Percentiles rank a stretch among this genome's conserved stretches.
These are phyloP conservation scores for Nymphalis c-album DNA, from an alignment of 2,888 invertebrate species.

Conservation along the genomic window DNA sequence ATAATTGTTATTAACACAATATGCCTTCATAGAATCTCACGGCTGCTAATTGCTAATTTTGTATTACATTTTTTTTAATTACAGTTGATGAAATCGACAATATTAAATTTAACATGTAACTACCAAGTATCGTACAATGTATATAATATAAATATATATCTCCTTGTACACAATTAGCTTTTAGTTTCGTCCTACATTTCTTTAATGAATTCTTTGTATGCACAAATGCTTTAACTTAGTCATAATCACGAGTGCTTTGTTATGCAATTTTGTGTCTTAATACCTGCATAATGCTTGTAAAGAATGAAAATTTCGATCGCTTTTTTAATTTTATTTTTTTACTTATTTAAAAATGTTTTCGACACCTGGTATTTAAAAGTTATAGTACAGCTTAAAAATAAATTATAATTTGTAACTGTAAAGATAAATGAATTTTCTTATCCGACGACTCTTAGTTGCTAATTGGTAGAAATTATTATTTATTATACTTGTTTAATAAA, in stretches of 20 bases:
- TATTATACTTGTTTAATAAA: constrained; percentile 52
- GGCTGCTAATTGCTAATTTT: neutral
- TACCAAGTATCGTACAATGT: too few species aligned
- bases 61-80: neutral
- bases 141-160: neutral
- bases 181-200: neutral
- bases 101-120: too few species aligned
- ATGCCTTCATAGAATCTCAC: too few species aligned
- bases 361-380: neutral
- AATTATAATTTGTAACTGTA: constrained; percentile 1
- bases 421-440: constrained; percentile 1
- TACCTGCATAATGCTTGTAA: neutral
- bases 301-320: neutral
- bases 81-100: too few species aligned
- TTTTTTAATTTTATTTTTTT: neutral
- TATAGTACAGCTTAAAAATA: too few species aligned
- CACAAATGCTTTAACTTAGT: neutral
- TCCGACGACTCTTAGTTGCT: constrained; percentile 11
- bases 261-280: neutral
- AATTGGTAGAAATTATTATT: constrained; percentile 35
- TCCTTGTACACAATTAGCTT: constrained; percentile 3
- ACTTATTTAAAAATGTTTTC: neutral
- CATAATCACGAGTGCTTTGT: constrained; percentile 1
- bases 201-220: constrained; percentile 10
- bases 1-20: neutral